Percentiles rank a stretch among this genome's conserved stretches.
Evolutionary conservation across 1,140 invertebrate species (phyloP).

Genomic region (Drosophila nigromelanica): DNA sequence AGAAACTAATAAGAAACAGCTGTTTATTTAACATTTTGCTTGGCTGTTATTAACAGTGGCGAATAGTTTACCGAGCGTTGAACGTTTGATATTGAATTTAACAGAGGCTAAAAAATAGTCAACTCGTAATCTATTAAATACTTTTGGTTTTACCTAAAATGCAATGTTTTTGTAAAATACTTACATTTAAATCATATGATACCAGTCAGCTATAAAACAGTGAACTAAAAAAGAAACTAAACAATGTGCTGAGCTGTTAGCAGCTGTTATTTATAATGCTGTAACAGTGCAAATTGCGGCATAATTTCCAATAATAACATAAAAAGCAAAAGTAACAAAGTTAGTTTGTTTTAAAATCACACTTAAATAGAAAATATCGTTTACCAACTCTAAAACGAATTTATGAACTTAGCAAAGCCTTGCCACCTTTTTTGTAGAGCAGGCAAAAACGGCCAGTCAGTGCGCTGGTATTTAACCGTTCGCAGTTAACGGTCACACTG

Average conservation of each 20-base stretch:
- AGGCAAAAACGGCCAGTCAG: neutral
- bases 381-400: neutral
- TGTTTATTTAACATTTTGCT: slow-evolving; percentile 22
- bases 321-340: too few species aligned
- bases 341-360: neutral
- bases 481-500: slow-evolving; percentile 29
- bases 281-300: neutral
- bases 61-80: neutral
- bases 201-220: too few species aligned
- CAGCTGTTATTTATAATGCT: too few species aligned
- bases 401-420: neutral
- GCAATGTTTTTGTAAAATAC: too few species aligned
- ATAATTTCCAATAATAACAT: too few species aligned
- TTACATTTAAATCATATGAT: too few species aligned
- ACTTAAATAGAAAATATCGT: neutral
- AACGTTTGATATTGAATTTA: slow-evolving; percentile 8
- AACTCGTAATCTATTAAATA: too few species aligned
- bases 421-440: slow-evolving; percentile 1
- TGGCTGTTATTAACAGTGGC: neutral
- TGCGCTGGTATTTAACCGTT: slow-evolving; percentile 1
- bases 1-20: slow-evolving; percentile 13
- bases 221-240: too few species aligned
- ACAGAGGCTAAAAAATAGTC: neutral
- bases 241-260: too few species aligned
- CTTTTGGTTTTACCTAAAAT: too few species aligned